Evolutionary conservation across 2,113 vertebrate species (phyloP), one percentile per base, ranked within the genome.

Genomic region (Corythornis madagascariensis): DNA sequence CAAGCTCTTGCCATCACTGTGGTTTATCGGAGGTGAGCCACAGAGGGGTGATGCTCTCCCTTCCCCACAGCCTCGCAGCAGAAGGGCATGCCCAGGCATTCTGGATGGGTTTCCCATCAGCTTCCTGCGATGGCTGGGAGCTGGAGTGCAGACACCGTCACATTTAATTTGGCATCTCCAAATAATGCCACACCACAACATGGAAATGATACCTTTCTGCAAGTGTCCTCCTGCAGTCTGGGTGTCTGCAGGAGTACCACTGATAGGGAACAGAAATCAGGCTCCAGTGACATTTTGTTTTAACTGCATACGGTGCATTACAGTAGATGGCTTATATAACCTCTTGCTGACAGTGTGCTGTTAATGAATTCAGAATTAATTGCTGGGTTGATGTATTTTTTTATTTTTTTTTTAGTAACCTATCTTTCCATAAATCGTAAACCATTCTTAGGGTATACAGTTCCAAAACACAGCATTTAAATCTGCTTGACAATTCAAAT

Each of bases 1-100:
- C 95, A 93, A 97, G 96, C 52, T 69, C 97, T 97, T 97, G 93
- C 94, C 94, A 95, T 86, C 60, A 33, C 96, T 90, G 86, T 70
- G 95, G 95, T 96, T 95, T 96, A 92, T 96, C 90, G 79, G 96
- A 92, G 95, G 95, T 90, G 86, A 95, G 86, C 75, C 80, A 74
- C 24, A 55, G 73, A 66, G 86, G 71, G 77, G 42, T 0, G 6
- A 74, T 61, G 69, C 80, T 88, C 70, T 88, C 92, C 84, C 86
- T 82, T 88, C 94, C 90, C 94, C 2, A 1, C n/a, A 48, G 94
- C 95, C 90, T 85, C 10, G 1, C 72, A 65, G 89, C 61, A 72
- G 88, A 96, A 3, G 9, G 43, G 25, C 72, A 90, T 63, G 47
- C 4, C 4, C 17, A 52, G 31, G 9, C 63, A 9, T 73, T 86